Conservation (phyloP, 2,113 vertebrate species). For the Corapipo altera region DNA sequence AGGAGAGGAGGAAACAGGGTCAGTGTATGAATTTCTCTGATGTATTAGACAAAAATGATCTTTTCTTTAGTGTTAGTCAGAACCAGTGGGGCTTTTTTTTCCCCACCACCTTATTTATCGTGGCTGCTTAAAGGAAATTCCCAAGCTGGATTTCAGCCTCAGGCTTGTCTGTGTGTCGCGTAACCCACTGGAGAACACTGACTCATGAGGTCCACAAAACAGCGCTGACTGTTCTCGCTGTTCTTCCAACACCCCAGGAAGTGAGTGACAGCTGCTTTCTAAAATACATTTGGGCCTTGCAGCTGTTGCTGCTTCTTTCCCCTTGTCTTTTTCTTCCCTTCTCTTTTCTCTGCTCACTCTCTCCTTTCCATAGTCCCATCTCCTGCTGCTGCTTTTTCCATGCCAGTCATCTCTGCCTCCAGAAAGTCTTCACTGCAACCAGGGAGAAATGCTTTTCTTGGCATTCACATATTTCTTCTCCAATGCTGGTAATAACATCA, state of each 20-base stretch:
- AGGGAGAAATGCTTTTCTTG: not conserved
- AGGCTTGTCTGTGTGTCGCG: not conserved
- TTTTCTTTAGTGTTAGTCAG: constrained; percentile 54
- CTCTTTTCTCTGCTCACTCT: not conserved
- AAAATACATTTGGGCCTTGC: not conserved
- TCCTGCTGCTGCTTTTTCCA: not conserved
- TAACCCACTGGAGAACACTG: not conserved
- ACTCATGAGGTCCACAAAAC: constrained; percentile 1
- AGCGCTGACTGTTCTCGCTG: not conserved
- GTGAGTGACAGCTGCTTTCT: not conserved
- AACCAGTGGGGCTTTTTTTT: not conserved
- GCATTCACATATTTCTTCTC: not conserved
- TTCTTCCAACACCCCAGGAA: not conserved
- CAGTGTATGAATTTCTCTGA: constrained; percentile 9
- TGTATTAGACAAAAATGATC: constrained; percentile 14
- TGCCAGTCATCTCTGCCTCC: not conserved
- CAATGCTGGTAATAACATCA: not conserved
- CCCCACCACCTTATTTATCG: not conserved
- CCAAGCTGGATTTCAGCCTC: not conserved
- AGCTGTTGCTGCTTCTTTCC: not conserved
- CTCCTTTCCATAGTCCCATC: not conserved
- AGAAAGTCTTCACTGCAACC: not conserved
- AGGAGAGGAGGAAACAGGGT: constrained; percentile 19
- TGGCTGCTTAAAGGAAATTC: constrained; percentile 17
- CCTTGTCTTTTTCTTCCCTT: not conserved